Evolutionary conservation across 2,888 invertebrate species (phyloP), one percentile per base, ranked within the genome.

Genomic region (Lepidonotus clava): DNA sequence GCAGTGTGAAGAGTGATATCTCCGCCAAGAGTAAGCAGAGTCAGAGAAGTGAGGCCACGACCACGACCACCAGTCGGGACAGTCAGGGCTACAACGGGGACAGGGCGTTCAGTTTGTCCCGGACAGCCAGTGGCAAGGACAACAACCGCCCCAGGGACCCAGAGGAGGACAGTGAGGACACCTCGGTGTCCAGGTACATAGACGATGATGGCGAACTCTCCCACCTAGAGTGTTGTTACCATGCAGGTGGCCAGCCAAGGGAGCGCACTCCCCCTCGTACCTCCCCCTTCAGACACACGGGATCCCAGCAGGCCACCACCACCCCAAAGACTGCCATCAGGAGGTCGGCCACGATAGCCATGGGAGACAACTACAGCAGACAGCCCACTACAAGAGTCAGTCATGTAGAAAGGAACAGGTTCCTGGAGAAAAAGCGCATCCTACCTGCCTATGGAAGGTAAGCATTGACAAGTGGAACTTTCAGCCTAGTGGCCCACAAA

Each of bases 161-260:
- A 21, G 38, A 38, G 71, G 71, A 36, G 46, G 71, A 71, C 34
- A 38, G 8, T 5, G 71, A 71, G 36, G 36, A 71, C 21, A 24
- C 21, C 14, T 71, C 71, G 14, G 18, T 71, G 6, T 71, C 71
- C 34, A 34, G 36, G 38, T 71, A 21, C 38, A 71, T 71, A 21
- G 71, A 71, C 71, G 71, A 71, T 38, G 71, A 71, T 14, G 71
- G n/a, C n/a, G n/a, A n/a, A n/a, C n/a, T n/a, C n/a, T n/a, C n/a
- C n/a, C n/a, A n/a, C n/a, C n/a, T n/a, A n/a, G n/a, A n/a, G n/a
- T n/a, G n/a, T n/a, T n/a, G n/a, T n/a, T n/a, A n/a, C n/a, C n/a
- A n/a, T n/a, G n/a, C n/a, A n/a, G n/a, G n/a, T n/a, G n/a, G n/a
- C n/a, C n/a, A n/a, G n/a, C n/a, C n/a, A n/a, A n/a, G n/a, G n/a